Evolutionary conservation across 2,797 vertebrate genomes (phyloP).

Genomic region (Triplophysa bombifrons): DNA sequence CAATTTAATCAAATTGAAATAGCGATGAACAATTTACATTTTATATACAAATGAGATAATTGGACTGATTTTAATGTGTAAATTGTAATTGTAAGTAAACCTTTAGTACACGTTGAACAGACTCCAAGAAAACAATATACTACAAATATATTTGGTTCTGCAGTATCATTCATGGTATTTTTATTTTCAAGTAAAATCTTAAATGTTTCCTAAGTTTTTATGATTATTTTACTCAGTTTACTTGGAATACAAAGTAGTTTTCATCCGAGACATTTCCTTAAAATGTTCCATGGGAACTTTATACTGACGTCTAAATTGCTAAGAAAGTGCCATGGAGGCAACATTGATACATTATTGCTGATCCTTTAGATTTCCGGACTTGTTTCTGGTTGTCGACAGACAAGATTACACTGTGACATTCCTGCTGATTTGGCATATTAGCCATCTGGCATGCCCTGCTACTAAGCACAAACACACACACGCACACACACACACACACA

Average conservation of each 20-base stretch:
- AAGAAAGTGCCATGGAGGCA: not conserved
- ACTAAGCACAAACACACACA: not conserved
- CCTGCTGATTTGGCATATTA: constrained; percentile 46
- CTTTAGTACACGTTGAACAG: not conserved
- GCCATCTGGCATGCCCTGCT: constrained; percentile 39
- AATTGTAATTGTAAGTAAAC: not conserved
- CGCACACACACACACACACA: not conserved
- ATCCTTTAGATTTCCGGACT: constrained; percentile 2
- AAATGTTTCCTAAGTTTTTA: not conserved
- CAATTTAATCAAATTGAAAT: not conserved
- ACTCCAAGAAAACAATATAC: not conserved
- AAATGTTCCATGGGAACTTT: not conserved
- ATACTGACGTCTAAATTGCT: not conserved
- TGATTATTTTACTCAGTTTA: not conserved
- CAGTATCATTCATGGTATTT: too few species aligned
- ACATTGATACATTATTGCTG: constrained; percentile 10
- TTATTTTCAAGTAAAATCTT: too few species aligned
- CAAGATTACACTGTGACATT: constrained; percentile 36
- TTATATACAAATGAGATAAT: too few species aligned
- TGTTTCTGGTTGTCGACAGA: constrained; percentile 5
- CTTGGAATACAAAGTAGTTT: not conserved
- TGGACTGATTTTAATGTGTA: too few species aligned
- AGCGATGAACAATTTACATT: not conserved
- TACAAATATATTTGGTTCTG: too few species aligned
- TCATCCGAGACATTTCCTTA: not conserved